Base-by-base conservation (phyloP, 2,797 vertebrate species). In the Etheostoma perlongum region DNA sequence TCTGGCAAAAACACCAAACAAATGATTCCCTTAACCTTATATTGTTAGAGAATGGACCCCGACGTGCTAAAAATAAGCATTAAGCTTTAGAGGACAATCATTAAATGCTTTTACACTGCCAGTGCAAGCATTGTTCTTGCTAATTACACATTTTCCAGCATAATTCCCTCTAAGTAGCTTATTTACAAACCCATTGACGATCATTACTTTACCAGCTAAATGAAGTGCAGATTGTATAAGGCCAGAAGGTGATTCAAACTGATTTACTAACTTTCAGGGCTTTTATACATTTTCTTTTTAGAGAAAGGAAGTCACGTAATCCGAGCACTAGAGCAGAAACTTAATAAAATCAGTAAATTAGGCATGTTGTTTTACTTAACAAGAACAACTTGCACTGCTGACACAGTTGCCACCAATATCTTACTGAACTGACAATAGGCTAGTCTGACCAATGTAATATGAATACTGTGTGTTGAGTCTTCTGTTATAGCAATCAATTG, bases 101-200 rank as follows among this genome's bases (percentile, higher is more conserved):
- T 85, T 76, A 88, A 71, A 85, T 79, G 65, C 62, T 70, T 86
- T 79, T 67, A 67, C 52, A 49, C 27, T 65, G 53, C 60, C 70
- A 78, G 60, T 64, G 63, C 60, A 78, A 78, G 64, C 82, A 84
- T 74, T 90, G 85, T 85, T 87, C 61, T 60, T 33, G 40, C 40
- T 90, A 88, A 91, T 92, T 84, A 90, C 74, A 79, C 74, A 78
- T 86, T 85, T 87, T 81, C 69, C 66, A 27, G 74, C 53, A 76
- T 85, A 66, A 83, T 91, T 87, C 89, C 40, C 67, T 82, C 72
- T 78, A 80, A 84, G 74, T 78, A 85, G 76, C 72, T 83, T 90
- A 89, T 89, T 91, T 90, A 89, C 87, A 83, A 86, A 88, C 49
- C 78, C 74, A 78, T 44, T 77, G 82, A 76, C 0, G 19, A 79